Evolutionary conservation across 2,113 vertebrate genomes (phyloP), one percentile per base, ranked within the genome.

Genomic region (Vidua chalybeata): DNA sequence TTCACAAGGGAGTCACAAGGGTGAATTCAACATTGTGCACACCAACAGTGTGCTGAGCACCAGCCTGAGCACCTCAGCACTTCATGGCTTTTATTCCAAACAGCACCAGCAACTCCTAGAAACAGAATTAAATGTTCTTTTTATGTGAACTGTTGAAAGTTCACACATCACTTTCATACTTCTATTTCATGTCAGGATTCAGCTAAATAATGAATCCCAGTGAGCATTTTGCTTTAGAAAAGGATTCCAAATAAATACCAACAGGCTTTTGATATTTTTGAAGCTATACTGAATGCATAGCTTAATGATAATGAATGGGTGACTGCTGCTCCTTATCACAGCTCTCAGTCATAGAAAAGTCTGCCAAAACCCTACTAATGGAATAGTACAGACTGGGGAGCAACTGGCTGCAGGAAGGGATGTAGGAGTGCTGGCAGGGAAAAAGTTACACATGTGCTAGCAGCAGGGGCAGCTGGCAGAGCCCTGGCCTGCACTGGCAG

Each of bases 361-460:
- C 26, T 46, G n/a, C 7, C 51, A 84, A 73, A 89, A 80, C 27
- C 43, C 41, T 51, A 3, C 37, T 39, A 56, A 62, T 39, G 1
- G 1, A 80, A 73, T 5, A 66, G n/a, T 14, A 48, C 39, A 80
- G 37, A 41, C 0, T 46, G 73, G 63, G 51, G 39, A 66, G 45
- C 48, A 79, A 52, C 39, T 14, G 43, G 35, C 30, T 49, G n/a
- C 83, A 43, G 64, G 54, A 72, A 88, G 39, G 37, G 41, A 18
- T 3, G 16, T 3, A 0, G 45, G 30, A 79, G 9, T 8, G 12
- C 45, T 24, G 21, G 35, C 52, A 89, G n/a, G 66, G 35, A 33
- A 8, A 8, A 1, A 7, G 31, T 39, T 33, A 9, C 10, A 1
- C 0, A 1, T 1, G 6, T 46, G 51, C 76, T 67, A 51, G 75